phyloP scores from a whole-genome alignment of 2,113 vertebrate species.

The Pterocles burchelli region DNA sequence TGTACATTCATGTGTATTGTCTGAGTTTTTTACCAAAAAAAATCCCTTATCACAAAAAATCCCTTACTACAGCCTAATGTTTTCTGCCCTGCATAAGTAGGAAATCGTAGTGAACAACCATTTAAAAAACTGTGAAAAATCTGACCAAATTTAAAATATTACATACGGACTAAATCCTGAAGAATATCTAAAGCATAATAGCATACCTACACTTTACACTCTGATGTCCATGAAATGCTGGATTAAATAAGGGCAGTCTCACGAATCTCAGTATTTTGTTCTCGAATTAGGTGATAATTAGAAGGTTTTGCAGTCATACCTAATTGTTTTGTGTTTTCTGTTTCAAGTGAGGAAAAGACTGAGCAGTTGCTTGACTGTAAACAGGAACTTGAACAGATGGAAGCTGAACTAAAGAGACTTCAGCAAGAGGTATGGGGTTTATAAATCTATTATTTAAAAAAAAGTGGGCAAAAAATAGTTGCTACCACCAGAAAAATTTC shows the following conservation, averaged over 20 bases:
- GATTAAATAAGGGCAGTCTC: background rate
- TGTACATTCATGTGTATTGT: background rate
- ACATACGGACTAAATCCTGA: background rate
- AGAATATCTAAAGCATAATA: background rate
- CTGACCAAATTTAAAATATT: background rate
- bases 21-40: background rate
- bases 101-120: background rate
- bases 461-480: background rate
- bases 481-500: background rate
- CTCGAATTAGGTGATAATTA: background rate
- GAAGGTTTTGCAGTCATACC: background rate
- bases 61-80: background rate
- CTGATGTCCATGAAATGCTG: background rate
- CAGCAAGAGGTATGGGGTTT: slow-evolving; percentile 90
- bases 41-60: background rate
- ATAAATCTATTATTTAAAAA: background rate
- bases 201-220: background rate
- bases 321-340: slow-evolving; percentile 2
- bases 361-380: slow-evolving; percentile 96
- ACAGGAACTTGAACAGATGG: slow-evolving; percentile 93
- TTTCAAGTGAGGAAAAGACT: slow-evolving; percentile 93
- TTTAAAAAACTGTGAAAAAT: background rate
- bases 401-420: slow-evolving; percentile 88
- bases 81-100: fast-evolving
- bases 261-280: background rate